A percentile compares a stretch with the other conserved stretches of the same genome.
Conservation (phyloP, 2,888 invertebrate species). For the Crioceris asparagi region DNA sequence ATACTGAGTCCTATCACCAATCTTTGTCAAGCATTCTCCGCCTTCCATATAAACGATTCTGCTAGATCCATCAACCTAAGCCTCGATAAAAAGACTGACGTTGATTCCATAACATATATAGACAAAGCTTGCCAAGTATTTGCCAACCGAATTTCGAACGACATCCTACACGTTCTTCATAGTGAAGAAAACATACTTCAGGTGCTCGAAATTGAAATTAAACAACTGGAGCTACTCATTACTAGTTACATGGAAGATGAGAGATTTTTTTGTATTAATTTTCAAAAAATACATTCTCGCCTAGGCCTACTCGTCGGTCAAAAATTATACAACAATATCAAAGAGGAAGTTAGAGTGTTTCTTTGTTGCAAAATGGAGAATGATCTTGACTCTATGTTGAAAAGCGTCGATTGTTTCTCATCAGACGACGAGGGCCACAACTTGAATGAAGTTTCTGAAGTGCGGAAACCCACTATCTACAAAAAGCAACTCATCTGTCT, state of each 20-base stretch:
- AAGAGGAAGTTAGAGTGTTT: constrained; percentile 15
- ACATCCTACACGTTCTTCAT: constrained; percentile 40
- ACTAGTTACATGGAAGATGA: constrained; percentile 58
- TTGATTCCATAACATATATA: constrained; percentile 44
- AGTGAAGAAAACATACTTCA: constrained; percentile 40
- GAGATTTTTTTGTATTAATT: constrained; percentile 49
- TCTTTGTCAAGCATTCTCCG: constrained; percentile 46
- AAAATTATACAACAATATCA: constrained; percentile 40
- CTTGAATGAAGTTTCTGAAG: constrained; percentile 13
- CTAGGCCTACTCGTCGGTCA: constrained; percentile 52
- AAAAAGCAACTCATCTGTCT: constrained; percentile 41
- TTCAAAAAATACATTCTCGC: constrained; percentile 54
- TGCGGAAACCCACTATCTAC: constrained; percentile 34
- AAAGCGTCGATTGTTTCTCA: constrained; percentile 42
- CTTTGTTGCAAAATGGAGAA: constrained; percentile 18
- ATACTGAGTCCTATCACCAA: constrained; percentile 47
- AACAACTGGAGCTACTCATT: constrained; percentile 57
- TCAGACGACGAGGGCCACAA: constrained; percentile 45
- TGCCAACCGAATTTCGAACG: constrained; percentile 54
- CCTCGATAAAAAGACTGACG: constrained; percentile 18
- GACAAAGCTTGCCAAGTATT: constrained; percentile 55
- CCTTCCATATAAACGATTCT: no score
- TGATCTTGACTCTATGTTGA: constrained; percentile 25
- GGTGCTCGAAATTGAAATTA: constrained; percentile 53
- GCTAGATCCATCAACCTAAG: constrained; percentile 4